Evolutionary conservation across 2,888 invertebrate species (phyloP), one percentile per base, ranked within the genome.

Genomic region (Pseudolycoriella hygida): DNA sequence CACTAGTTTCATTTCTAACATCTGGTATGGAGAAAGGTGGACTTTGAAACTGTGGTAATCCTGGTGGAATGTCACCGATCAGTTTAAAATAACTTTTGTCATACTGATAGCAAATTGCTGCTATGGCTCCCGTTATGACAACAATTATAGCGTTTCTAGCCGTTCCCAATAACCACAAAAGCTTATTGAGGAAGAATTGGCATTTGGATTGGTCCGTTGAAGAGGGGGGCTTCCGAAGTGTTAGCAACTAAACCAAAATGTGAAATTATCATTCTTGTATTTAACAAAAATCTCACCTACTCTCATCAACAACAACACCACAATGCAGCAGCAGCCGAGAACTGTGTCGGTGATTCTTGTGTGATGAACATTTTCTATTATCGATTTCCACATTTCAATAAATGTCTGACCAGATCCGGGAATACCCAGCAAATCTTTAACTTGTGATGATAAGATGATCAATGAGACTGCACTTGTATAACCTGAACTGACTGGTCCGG

Each of bases 391-490:
- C 60, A 84, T 81, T 52, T 82, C 75, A 37, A 87, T 60, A 60
- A 89, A 86, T 0, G 87, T 87, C 40, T 73, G 71, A 18, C 87
- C 86, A n/a, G 68, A 68, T 17, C 80, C 80, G 30, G 64, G 57
- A 51, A 87, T 79, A 6, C 83, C 85, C 46, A 88, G 71, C 47
- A 88, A 69, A 60, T 86, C 84, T 65, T 87, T 87, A 45, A 89
- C 70, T 66, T 90, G 90, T 4, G 88, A 87, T 1, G 85, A 80
- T 46, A 87, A 78, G 54, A 90, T 90, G 57, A 89, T 85, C 44
- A 90, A 68, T 20, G 90, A 87, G 8, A 86, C 89, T 11, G 90
- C 89, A 4, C 88, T 87, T 1, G 89, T 89, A 62, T 89, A 90
- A 8, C 87, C 88, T 0, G 84, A 85, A 17, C 85, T 83, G 1